phyloP scores from a whole-genome alignment of 2,888 invertebrate genomes.

The Eilema caniola region DNA sequence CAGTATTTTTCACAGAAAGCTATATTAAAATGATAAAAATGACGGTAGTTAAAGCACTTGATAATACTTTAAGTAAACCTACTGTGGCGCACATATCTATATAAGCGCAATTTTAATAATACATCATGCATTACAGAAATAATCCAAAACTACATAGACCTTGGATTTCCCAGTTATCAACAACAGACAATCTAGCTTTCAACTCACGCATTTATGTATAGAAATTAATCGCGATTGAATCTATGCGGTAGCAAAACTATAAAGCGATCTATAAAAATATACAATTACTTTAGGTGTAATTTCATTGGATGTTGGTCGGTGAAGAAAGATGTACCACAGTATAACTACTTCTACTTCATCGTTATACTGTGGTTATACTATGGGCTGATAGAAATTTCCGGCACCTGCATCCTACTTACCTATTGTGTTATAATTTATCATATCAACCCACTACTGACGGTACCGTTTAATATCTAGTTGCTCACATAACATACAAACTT shows the following conservation, averaged over 20 bases:
- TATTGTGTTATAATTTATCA: neutral
- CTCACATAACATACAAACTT: neutral
- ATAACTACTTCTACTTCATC: no score
- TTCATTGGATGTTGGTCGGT: neutral
- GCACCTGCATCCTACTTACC: neutral
- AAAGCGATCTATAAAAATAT: neutral
- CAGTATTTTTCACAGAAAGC: neutral
- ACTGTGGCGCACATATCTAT: no score
- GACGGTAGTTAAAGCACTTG: no score
- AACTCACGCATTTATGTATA: neutral
- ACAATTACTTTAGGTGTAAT: neutral
- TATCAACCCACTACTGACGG: slow-evolving; percentile 1
- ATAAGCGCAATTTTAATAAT: no score
- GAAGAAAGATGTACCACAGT: neutral
- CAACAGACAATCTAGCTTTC: neutral
- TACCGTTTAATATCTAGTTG: neutral
- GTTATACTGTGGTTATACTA: neutral
- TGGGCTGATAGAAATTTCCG: neutral
- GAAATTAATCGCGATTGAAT: no score
- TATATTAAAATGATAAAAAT: neutral
- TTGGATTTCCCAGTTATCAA: no score
- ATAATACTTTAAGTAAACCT: no score
- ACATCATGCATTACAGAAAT: no score
- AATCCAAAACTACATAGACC: no score
- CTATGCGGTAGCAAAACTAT: no score